A percentile compares a stretch with the other conserved stretches of the same genome.
Conservation (phyloP, 1,140 invertebrate genomes). For the Pantala flavescens region DNA sequence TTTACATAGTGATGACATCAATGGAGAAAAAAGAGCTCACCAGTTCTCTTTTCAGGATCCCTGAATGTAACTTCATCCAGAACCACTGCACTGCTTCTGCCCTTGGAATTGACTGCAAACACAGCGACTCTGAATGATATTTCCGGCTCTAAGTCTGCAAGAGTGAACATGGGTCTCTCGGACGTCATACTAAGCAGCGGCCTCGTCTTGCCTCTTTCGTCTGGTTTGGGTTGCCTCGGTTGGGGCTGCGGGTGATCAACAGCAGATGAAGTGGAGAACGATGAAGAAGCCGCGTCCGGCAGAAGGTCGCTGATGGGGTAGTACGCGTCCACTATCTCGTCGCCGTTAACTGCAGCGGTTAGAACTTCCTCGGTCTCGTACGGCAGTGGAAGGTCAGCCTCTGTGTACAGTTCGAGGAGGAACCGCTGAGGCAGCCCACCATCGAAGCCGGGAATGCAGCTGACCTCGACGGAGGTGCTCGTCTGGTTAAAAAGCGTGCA, state of each 20-base stretch:
- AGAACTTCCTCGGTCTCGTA: not conserved
- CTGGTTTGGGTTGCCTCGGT: not conserved
- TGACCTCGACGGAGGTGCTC: constrained; percentile 59
- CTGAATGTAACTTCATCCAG: constrained; percentile 64
- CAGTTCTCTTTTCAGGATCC: constrained; percentile 69
- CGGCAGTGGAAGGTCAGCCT: constrained; percentile 19
- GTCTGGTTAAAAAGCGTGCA: constrained; percentile 65
- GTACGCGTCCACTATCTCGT: too few relatives aligned
- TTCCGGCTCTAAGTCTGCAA: constrained; percentile 61
- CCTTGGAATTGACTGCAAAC: constrained; percentile 68
- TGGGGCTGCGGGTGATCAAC: not conserved
- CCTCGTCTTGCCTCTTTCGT: constrained; percentile 20
- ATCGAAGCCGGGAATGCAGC: constrained; percentile 65
- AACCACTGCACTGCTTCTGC: constrained; percentile 53
- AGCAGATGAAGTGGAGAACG: not conserved
- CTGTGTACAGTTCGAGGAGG: constrained; percentile 62
- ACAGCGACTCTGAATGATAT: constrained; percentile 61
- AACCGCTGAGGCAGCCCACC: constrained; percentile 75
- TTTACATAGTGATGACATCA: too few relatives aligned
- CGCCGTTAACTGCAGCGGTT: not conserved
- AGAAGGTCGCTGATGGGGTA: not conserved
- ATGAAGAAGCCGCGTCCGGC: constrained; percentile 24
- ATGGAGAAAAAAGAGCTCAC: constrained; percentile 32
- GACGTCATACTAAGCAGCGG: constrained; percentile 53
- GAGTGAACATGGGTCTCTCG: constrained; percentile 53